phyloP scores from a whole-genome alignment of 1,140 invertebrate genomes.

The Brachionus rubens region DNA sequence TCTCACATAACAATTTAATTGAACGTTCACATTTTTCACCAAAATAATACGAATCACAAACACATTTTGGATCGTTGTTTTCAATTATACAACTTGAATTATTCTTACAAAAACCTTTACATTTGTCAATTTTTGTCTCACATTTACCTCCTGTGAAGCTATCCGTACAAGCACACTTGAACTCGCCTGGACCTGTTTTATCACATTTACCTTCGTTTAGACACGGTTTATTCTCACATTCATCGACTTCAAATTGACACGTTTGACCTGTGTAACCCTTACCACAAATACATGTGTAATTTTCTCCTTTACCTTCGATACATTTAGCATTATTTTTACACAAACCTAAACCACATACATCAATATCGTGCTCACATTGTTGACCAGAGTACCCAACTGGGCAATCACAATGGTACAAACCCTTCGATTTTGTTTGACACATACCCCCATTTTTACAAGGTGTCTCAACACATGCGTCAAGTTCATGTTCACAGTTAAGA shows the following conservation, averaged over 20 bases:
- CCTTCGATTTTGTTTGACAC: not conserved
- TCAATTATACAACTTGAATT: conserved; percentile 43
- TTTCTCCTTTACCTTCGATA: conserved; percentile 23
- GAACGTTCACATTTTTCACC: conserved; percentile 43
- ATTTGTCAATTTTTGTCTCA: not conserved
- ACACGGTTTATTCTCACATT: conserved; percentile 9
- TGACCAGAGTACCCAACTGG: not conserved
- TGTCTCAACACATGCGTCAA: not conserved
- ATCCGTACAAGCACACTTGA: conserved; percentile 9
- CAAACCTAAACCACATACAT: conserved; percentile 12
- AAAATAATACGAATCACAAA: conserved; percentile 23
- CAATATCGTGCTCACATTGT: conserved; percentile 21
- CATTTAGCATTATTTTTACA: conserved; percentile 38
- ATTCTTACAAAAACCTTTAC: conserved; percentile 31
- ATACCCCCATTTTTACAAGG: conserved; percentile 39
- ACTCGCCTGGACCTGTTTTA: not conserved
- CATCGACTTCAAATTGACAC: conserved; percentile 46
- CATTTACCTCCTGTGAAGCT: conserved; percentile 11
- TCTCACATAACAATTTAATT: conserved; percentile 23
- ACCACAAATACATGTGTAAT: conserved; percentile 47
- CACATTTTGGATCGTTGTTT: conserved; percentile 38
- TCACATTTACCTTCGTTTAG: not conserved
- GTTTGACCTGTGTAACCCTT: conserved; percentile 46
- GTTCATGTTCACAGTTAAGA: conserved; percentile 69
- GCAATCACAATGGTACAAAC: conserved; percentile 15